Conservation (phyloP, 2,888 invertebrate genomes). For the Smittia sp. region DNA sequence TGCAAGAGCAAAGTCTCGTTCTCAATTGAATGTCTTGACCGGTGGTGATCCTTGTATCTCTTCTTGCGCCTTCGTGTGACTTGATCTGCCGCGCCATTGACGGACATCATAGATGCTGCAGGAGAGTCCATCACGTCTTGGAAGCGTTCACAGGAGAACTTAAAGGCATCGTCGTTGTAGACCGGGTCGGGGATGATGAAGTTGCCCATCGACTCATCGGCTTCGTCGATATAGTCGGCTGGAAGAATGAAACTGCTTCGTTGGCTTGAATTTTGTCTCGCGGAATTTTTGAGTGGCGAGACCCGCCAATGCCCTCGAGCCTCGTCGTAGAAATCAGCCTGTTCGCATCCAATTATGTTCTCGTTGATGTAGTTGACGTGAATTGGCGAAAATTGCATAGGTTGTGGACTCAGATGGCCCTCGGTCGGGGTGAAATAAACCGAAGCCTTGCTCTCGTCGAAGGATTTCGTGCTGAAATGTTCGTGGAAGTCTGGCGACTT, state of each 20-base stretch:
- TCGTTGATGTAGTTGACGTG: conserved; percentile 67
- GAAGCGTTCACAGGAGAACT: not conserved
- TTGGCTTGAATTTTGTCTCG: not conserved
- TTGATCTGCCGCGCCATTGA: not conserved
- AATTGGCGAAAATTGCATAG: conserved; percentile 54
- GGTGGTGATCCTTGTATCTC: not conserved
- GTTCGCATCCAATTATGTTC: conserved; percentile 44
- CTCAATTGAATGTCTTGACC: not conserved
- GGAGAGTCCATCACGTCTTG: not conserved
- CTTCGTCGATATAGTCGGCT: conserved; percentile 18
- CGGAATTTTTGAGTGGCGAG: not conserved
- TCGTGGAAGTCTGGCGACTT: conserved; percentile 30
- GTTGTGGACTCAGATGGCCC: conserved; percentile 58
- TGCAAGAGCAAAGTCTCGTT: conserved; percentile 30
- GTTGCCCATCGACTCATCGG: conserved; percentile 20
- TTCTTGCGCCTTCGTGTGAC: not conserved
- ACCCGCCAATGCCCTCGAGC: not conserved
- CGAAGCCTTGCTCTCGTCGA: conserved; percentile 63
- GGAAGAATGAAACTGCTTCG: conserved; percentile 6
- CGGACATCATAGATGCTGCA: not conserved
- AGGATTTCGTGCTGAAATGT: conserved; percentile 45
- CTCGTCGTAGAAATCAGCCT: conserved; percentile 42
- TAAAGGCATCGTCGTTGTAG: not conserved
- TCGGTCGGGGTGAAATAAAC: conserved; percentile 83
- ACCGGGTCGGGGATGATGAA: conserved; percentile 33